Conservation (phyloP, 2,888 invertebrate species). For the Congeria kusceri region DNA sequence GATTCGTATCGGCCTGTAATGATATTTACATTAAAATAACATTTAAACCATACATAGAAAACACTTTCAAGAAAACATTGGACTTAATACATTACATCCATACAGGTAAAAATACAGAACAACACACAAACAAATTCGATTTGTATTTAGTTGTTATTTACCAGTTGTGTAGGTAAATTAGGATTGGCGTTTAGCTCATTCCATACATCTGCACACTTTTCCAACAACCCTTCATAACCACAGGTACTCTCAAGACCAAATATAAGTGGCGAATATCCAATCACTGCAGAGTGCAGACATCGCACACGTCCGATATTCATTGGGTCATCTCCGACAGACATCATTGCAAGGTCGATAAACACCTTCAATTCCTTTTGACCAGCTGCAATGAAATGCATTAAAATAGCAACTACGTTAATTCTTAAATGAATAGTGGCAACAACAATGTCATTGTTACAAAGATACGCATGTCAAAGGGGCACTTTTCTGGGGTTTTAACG, state of each 20-base stretch:
- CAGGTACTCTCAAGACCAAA: conserved; percentile 67
- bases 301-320: conserved; percentile 74
- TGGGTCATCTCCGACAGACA: conserved; percentile 78
- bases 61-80: too few species aligned
- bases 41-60: too few species aligned
- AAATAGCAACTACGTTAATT: too few species aligned
- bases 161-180: conserved; percentile 75
- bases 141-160: conserved; percentile 26
- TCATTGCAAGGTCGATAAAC: conserved; percentile 79
- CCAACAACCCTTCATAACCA: conserved; percentile 65
- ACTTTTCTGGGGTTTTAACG: too few species aligned
- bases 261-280: conserved; percentile 79
- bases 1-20: conserved; percentile 66
- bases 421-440: too few species aligned
- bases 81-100: too few species aligned
- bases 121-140: too few species aligned
- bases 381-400: conserved; percentile 24
- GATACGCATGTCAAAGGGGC: too few species aligned
- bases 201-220: conserved; percentile 74
- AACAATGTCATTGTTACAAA: too few species aligned
- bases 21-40: background rate
- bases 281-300: conserved; percentile 76
- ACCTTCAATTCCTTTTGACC: conserved; percentile 69
- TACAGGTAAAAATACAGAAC: too few species aligned
- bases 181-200: conserved; percentile 67